Base-by-base conservation (phyloP, 2,888 invertebrate genomes). In the Plagodis dolabraria region DNA sequence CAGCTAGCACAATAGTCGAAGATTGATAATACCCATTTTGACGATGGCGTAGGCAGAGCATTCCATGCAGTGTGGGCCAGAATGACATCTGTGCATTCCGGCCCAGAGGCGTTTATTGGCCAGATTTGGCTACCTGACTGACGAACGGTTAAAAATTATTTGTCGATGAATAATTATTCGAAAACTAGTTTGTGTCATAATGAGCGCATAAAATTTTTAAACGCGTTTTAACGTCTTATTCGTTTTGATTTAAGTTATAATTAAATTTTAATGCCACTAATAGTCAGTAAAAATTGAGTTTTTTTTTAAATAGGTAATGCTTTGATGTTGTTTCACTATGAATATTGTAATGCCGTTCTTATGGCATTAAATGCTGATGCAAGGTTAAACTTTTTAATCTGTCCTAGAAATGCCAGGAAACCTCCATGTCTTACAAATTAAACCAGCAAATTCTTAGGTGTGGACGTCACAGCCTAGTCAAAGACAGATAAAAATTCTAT, bases 1-100 rank as follows among this genome's bases (percentile, higher is more conserved):
- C 22, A 22, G 22, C 22, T 22, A 59, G 63, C 63, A 71, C 70
- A 72, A 72, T 69, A 60, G 67, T 53, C 35, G 54, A 57, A 76
- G 81, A 81, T 81, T 80, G 80, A 81, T 81, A 75, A 22, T 64
- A 65, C 72, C 66, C 67, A 66, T 65, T 67, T 59, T 57, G 63
- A 67, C 57, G 54, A 59, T 48, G 51, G 86, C 83, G 88, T 88
- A 87, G 87, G 88, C 75, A 78, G 85, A 68, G 73, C 84, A 86
- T 87, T 82, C 87, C 86, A 64, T 60, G 61, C 71, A 69, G 77
- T 80, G 86, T 87, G 84, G 87, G 86, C 85, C 72, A 74, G 54
- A 47, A 60, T 68, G 79, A 81, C 82, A 82, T 85, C 82, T 81
- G 83, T 73, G 74, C 58, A 63, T 65, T 67, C 65, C 59, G 48